phyloP scores from a whole-genome alignment of 2,113 vertebrate species.

The Hippocampus guttulatus region DNA sequence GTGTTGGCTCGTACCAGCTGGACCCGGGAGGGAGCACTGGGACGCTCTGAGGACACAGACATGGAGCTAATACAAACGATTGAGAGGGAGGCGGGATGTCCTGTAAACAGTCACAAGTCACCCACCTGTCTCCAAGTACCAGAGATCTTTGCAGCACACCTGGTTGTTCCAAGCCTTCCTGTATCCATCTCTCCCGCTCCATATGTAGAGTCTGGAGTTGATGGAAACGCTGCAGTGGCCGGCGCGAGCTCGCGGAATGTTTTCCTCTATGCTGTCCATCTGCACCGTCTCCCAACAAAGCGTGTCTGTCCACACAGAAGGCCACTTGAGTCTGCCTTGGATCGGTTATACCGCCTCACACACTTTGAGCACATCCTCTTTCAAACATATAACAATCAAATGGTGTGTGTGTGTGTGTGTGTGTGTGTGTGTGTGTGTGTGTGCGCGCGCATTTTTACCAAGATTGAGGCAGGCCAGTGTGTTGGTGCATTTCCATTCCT shows the following conservation, averaged over 20 bases:
- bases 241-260: conserved; percentile 85
- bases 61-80: not conserved
- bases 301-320: conserved; percentile 56
- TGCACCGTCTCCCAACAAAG: conserved; percentile 87
- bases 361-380: not conserved
- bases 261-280: conserved; percentile 88
- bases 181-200: conserved; percentile 90
- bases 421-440: no score
- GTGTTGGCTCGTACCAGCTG: conserved; percentile 90
- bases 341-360: not conserved
- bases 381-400: not conserved
- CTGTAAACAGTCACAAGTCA: conserved; percentile 72
- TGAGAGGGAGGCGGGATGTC: not conserved
- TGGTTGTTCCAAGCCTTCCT: conserved; percentile 95
- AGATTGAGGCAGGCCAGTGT: conserved; percentile 88
- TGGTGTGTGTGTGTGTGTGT: not conserved
- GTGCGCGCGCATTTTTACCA: conserved; percentile 58
- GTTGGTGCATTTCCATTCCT: conserved; percentile 96
- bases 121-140: conserved; percentile 78
- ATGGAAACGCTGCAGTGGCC: conserved; percentile 89
- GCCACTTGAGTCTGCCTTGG: not conserved
- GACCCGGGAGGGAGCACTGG: conserved; percentile 81
- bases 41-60: conserved; percentile 71
- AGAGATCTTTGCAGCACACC: conserved; percentile 91
- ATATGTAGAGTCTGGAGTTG: conserved; percentile 86